Percentiles rank a stretch among this genome's conserved stretches.
Evolutionary conservation across 2,113 vertebrate species (phyloP).

Genomic region (Entosphenus tridentatus): DNA sequence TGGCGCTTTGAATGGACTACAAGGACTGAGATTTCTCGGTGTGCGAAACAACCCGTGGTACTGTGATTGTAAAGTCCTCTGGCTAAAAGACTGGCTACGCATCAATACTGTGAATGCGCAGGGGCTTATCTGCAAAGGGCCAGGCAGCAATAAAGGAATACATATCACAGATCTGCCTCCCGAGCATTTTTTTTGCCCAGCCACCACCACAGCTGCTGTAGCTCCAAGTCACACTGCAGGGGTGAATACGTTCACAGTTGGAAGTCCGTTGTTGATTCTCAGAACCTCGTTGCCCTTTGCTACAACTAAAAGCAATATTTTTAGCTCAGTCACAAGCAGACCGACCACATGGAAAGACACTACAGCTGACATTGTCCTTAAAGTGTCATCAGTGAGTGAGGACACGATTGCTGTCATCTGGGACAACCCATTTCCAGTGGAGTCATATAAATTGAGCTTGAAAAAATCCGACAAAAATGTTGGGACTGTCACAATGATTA

Average conservation of each 20-base stretch:
- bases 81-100: slow-evolving; percentile 88
- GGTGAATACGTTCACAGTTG: slow-evolving; percentile 17
- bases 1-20: slow-evolving; percentile 66
- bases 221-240: slow-evolving; percentile 24
- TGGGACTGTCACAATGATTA: not conserved
- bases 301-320: slow-evolving; percentile 16
- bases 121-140: slow-evolving; percentile 72
- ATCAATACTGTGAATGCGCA: slow-evolving; percentile 55
- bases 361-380: slow-evolving; percentile 12
- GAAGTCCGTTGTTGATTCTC: slow-evolving; percentile 19
- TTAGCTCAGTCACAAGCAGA: slow-evolving; percentile 11
- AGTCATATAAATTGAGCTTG: slow-evolving; percentile 1
- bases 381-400: not conserved
- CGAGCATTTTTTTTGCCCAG: slow-evolving; percentile 61
- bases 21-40: slow-evolving; percentile 53
- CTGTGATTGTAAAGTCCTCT: slow-evolving; percentile 78
- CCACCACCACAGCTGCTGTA: slow-evolving; percentile 20
- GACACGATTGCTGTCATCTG: not conserved
- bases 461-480: not conserved
- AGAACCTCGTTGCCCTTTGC: slow-evolving; percentile 12
- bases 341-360: slow-evolving; percentile 13
- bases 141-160: slow-evolving; percentile 76
- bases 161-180: slow-evolving; percentile 73
- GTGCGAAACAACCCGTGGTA: slow-evolving; percentile 77
- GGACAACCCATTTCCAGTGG: not conserved